Percentiles rank a stretch among this genome's conserved stretches.
Conservation (phyloP, 2,113 vertebrate species). For the Fulica atra region DNA sequence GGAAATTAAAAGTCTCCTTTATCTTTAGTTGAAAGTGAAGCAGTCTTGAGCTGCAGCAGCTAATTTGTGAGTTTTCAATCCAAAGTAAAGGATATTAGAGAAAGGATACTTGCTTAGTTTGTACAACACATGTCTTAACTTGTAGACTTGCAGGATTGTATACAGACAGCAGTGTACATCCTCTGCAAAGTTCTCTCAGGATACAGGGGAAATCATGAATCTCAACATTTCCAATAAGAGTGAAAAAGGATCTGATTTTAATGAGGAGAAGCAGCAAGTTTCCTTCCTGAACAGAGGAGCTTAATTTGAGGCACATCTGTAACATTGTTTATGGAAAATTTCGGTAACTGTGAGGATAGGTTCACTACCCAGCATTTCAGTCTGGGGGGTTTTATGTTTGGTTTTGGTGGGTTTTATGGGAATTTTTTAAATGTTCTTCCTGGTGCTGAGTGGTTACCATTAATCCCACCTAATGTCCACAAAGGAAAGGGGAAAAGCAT, state of each 20-base stretch:
- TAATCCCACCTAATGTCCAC: not conserved
- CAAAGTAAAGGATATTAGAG: not conserved
- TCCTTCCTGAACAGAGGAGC: not conserved
- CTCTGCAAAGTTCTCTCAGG: not conserved
- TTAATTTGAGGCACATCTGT: not conserved
- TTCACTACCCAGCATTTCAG: not conserved
- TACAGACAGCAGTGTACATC: not conserved
- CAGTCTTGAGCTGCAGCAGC: not conserved
- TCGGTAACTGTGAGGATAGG: not conserved
- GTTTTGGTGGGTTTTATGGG: too few species aligned
- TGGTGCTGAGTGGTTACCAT: not conserved
- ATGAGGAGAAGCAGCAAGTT: not conserved
- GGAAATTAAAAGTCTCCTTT: not conserved
- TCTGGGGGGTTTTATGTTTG: not conserved
- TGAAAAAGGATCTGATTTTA: not conserved
- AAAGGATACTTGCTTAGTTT: not conserved
- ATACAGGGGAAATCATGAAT: not conserved
- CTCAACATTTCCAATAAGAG: not conserved
- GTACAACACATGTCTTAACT: not conserved
- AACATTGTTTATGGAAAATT: not conserved
- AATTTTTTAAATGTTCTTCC: not conserved
- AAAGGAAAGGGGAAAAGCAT: not conserved
- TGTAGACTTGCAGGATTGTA: not conserved
- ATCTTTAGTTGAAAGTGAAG: not conserved
- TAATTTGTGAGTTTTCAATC: not conserved